A percentile compares a stretch with the other conserved stretches of the same genome.
These are phyloP conservation scores for Esox lucius DNA, from an alignment of 2,797 vertebrate species.

Conservation along the genomic window DNA sequence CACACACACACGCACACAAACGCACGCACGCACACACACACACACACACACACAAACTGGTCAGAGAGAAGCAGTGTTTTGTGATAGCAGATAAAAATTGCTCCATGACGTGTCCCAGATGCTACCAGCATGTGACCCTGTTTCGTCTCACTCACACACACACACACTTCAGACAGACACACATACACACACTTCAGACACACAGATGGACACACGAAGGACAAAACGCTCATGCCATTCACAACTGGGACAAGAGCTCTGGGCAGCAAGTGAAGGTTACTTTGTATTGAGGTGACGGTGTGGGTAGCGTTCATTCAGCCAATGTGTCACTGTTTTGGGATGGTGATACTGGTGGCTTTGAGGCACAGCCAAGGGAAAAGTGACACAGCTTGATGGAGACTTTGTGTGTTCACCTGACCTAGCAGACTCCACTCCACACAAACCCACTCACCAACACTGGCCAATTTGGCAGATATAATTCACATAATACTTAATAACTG, in stretches of 20 bases:
- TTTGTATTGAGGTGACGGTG: constrained; percentile 7
- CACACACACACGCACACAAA: neutral
- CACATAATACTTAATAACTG: too few species aligned
- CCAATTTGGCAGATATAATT: neutral
- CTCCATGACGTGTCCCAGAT: constrained; percentile 63
- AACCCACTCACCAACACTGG: constrained; percentile 27
- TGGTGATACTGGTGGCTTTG: constrained; percentile 23
- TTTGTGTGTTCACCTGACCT: neutral
- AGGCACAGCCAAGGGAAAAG: neutral
- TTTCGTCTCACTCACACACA: constrained; percentile 62
- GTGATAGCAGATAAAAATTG: constrained; percentile 60
- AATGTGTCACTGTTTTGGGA: constrained; percentile 26
- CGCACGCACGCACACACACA: neutral
- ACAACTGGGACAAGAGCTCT: neutral
- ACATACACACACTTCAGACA: neutral
- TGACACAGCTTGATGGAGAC: neutral
- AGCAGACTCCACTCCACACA: constrained; percentile 14
- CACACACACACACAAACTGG: constrained; percentile 32
- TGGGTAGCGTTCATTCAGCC: neutral
- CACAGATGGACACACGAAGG: constrained; percentile 8
- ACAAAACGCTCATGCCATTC: neutral
- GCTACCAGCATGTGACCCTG: constrained; percentile 68
- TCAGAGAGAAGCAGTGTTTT: constrained; percentile 8
- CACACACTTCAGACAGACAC: neutral
- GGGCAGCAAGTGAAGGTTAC: constrained; percentile 2